Base-by-base conservation (phyloP, 2,888 invertebrate genomes). In the Drosophila leonis region DNA sequence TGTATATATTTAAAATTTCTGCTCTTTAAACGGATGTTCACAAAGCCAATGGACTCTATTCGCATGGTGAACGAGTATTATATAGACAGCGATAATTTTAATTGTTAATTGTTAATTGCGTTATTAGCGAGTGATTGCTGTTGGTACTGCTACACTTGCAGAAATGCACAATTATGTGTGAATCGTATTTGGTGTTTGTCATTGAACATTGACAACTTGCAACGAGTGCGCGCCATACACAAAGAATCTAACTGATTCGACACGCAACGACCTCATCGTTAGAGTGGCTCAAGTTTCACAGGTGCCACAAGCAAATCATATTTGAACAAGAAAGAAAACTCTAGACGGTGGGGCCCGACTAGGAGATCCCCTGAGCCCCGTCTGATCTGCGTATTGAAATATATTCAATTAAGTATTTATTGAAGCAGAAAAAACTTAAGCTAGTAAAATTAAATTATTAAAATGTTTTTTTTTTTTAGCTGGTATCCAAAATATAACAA, bases 141-240 rank as follows among this genome's bases (percentile, higher is more conserved):
- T 65, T 57, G 54, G 64, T 64, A 54, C 48, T 35, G 77, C 76
- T 75, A 68, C 42, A 33, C 12, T 33, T 56, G 42, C 54, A 55
- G 35, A 52, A 52, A 35, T 52, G 15, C 20, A 35, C 33, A 52
- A 39, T 55, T 41, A 29, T 55, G 54, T 41, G 42, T 35, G 35
- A 35, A 62, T 63, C 49, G 80, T 67, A 71, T 78, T 83, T 80
- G 68, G 68, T 49, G 72, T 61, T 80, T 80, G 86, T 86, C 82
- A 82, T 82, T 82, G 82, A 78, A 48, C 31, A 49, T 78, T 63
- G 55, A 62, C 64, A 64, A 60, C 63, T 63, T 46, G 65, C 55
- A 42, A 59, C 55, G 63, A 24, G 61, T 24, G 33, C 37, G 29
- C 20, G 46, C 24, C 27, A 35, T 27, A 48, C 29, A 20, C 49